phyloP scores from a whole-genome alignment of 2,113 vertebrate genomes.

The Ia io region DNA sequence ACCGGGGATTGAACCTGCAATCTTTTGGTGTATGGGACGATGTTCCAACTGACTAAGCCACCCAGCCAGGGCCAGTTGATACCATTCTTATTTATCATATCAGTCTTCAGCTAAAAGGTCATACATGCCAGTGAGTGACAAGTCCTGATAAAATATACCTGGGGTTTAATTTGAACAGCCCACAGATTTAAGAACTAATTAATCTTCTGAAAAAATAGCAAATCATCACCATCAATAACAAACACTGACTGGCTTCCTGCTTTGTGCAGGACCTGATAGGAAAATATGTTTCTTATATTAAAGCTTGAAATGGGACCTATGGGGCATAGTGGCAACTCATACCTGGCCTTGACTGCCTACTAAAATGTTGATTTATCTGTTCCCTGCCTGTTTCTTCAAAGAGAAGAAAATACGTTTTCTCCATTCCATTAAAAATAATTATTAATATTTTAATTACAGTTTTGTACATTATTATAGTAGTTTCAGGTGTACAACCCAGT shows the following conservation, averaged over 20 bases:
- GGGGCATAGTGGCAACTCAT: constrained; percentile 30
- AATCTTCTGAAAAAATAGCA: constrained; percentile 56
- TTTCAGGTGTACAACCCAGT: background rate
- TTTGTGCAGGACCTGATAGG: constrained; percentile 27
- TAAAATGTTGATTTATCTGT: constrained; percentile 62
- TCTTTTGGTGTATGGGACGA: too few relatives aligned
- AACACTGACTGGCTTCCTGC: constrained; percentile 20
- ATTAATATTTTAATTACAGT: background rate
- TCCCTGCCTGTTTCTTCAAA: background rate
- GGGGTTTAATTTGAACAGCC: constrained; percentile 29
- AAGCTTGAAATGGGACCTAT: constrained; percentile 44
- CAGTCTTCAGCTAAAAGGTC: constrained; percentile 49
- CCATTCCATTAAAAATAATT: background rate
- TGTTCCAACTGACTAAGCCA: too few relatives aligned
- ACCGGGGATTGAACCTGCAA: too few relatives aligned
- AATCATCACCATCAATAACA: constrained; percentile 42
- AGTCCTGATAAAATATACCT: constrained; percentile 53
- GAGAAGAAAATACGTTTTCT: background rate
- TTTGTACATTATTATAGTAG: background rate
- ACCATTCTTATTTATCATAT: constrained; percentile 29
- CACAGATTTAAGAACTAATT: constrained; percentile 48
- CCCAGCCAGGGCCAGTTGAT: too few relatives aligned
- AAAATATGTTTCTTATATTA: constrained; percentile 49
- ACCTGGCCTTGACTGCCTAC: constrained; percentile 39
- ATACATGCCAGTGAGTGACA: constrained; percentile 24